Evolutionary conservation across 2,888 invertebrate species (phyloP).

Genomic region (Lasioglossum leucozonium): DNA sequence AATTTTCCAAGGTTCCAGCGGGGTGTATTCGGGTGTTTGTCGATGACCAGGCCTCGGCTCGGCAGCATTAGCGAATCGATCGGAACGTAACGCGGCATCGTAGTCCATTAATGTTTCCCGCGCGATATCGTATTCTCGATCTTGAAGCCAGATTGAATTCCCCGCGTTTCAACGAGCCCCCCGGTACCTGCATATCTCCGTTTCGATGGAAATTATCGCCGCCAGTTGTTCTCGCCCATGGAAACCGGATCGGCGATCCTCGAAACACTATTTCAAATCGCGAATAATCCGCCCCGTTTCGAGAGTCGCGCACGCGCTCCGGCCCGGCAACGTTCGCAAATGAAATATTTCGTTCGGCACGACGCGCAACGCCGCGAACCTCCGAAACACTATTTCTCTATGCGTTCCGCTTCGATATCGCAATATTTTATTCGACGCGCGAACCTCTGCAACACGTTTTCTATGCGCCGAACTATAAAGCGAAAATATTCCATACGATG

Average conservation of each 20-base stretch:
- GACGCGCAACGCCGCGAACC: no score
- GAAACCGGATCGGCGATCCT: not conserved
- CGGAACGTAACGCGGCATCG: constrained; percentile 13
- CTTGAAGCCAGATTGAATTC: constrained; percentile 22
- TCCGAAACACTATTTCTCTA: not conserved
- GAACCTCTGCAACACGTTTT: not conserved
- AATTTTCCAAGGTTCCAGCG: no score
- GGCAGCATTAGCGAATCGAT: constrained; percentile 3
- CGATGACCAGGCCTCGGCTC: not conserved
- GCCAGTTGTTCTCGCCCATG: not conserved
- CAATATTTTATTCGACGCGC: not conserved
- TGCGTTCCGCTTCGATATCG: not conserved
- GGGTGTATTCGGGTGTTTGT: not conserved
- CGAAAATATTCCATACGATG: not conserved
- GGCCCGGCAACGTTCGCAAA: not conserved
- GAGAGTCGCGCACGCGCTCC: not conserved
- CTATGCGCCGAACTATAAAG: not conserved
- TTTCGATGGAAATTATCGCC: constrained; percentile 11
- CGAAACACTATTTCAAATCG: not conserved
- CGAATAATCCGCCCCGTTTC: not conserved
- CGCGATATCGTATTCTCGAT: constrained; percentile 12
- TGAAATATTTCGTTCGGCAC: not conserved
- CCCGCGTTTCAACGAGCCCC: not conserved
- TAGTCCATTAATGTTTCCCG: constrained; percentile 24
- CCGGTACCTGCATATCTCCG: not conserved